Base-by-base conservation (phyloP, 2,888 invertebrate genomes). In the Dryadula phaetusa region DNA sequence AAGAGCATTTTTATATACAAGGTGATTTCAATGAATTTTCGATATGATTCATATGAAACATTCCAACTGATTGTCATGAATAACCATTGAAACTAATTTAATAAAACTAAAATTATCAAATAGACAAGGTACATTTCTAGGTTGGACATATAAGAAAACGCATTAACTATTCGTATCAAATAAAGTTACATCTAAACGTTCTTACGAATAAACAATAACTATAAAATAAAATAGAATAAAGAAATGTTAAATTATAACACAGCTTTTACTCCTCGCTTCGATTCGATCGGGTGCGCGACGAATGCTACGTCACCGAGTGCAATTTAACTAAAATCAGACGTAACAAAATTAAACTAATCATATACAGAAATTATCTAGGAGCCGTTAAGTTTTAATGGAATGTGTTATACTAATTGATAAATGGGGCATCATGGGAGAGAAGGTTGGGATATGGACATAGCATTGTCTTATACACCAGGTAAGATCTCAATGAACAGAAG, bases 241-340 rank as follows among this genome's bases (percentile, higher is more conserved):
- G 90, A 91, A 90, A 88, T 88, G 90, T 91, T 89, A 91, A 88
- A 88, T 90, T 88, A 90, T 92, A 92, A 90, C 90, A 92, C 92
- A 92, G 91, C 88, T 90, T 87, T 88, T 82, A 83, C 84, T 83
- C 85, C 87, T 85, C 86, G 83, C 87, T 84, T 81, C 82, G 80
- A 84, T 85, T 82, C 81, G 79, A 82, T 82, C 79, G 81, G 79
- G 83, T 83, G 85, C 84, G 74, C 76, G 87, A 89, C 86, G 77
- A 83, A 85, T 88, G 89, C 91, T 91, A 90, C 80, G 82, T 81
- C 68, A 47, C 49, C 20, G 34, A 40, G 18, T 67, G 62, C 69
- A 70, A 67, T 62, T 68, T 58, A 49, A 62, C 63, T 69, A 70
- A 71, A 64, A 63, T 68, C 62, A 67, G 69, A 67, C 64, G 65